phyloP scores from a whole-genome alignment of 2,888 invertebrate genomes.

The Lottia scabra region DNA sequence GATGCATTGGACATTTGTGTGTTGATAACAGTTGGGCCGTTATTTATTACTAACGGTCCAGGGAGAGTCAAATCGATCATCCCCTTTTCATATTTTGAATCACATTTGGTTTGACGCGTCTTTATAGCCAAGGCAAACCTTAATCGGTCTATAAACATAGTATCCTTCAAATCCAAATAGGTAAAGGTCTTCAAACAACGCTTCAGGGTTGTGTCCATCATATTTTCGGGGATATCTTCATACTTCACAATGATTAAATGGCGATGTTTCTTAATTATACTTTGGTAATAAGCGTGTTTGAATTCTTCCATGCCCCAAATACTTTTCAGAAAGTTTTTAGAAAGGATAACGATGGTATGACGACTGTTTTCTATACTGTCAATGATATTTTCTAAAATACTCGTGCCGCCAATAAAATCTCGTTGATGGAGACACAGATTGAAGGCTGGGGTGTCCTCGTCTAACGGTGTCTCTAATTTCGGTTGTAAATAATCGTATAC shows the following conservation, averaged over 20 bases:
- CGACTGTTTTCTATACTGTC: constrained; percentile 89
- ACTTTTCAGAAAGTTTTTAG: constrained; percentile 89
- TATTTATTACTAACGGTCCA: too few relatives aligned
- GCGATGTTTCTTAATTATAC: constrained; percentile 79
- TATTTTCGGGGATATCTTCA: constrained; percentile 85
- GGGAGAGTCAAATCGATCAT: too few relatives aligned
- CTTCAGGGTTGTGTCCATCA: constrained; percentile 87
- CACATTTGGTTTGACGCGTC: neutral
- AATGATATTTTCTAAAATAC: constrained; percentile 86
- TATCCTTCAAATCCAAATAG: constrained; percentile 87
- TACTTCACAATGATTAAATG: constrained; percentile 85
- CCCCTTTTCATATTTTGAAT: neutral
- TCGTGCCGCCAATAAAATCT: constrained; percentile 53
- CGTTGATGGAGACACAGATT: constrained; percentile 53
- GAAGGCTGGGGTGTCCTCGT: constrained; percentile 64
- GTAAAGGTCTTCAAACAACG: constrained; percentile 88
- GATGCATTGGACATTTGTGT: too few relatives aligned
- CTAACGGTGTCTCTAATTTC: constrained; percentile 79
- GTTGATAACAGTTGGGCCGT: too few relatives aligned
- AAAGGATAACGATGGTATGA: constrained; percentile 88
- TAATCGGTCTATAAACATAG: constrained; percentile 92
- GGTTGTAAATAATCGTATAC: constrained; percentile 85
- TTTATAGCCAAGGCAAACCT: constrained; percentile 80
- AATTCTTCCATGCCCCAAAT: constrained; percentile 92
- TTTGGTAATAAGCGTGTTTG: constrained; percentile 86